Percentiles rank a stretch among this genome's conserved stretches.
These are phyloP conservation scores for Cephalopachus bancanus DNA, from an alignment of 2,797 vertebrate species.

Conservation along the genomic window DNA sequence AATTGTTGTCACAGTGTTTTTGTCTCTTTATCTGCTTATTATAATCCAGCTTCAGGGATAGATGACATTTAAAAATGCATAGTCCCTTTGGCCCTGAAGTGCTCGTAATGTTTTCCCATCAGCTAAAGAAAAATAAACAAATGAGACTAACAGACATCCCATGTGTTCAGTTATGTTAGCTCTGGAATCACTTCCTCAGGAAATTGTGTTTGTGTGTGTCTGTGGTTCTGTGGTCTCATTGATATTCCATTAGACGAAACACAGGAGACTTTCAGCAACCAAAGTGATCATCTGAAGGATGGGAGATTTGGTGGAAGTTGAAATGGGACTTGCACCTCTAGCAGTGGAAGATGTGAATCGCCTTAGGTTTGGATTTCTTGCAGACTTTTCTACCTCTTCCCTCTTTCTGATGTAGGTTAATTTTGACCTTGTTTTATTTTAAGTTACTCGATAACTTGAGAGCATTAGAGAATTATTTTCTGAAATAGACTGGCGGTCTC, in stretches of 20 bases:
- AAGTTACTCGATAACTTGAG: conserved; percentile 72
- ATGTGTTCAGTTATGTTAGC: background rate
- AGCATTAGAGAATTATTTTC: conserved; percentile 79
- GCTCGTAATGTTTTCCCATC: background rate
- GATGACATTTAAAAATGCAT: conserved; percentile 54
- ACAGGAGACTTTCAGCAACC: background rate
- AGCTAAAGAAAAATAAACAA: conserved; percentile 48
- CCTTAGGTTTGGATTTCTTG: background rate
- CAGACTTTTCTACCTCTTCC: background rate
- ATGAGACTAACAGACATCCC: background rate
- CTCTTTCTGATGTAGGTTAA: conserved; percentile 38
- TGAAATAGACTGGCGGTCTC: conserved; percentile 73
- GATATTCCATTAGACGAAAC: accelerated
- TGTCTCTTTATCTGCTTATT: conserved; percentile 68
- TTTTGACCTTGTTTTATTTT: conserved; percentile 80
- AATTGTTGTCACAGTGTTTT: conserved; percentile 42
- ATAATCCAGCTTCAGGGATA: conserved; percentile 40
- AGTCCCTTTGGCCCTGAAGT: background rate
- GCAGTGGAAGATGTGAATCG: background rate
- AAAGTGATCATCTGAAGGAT: conserved; percentile 34
- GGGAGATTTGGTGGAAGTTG: conserved; percentile 47
- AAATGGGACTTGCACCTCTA: background rate
- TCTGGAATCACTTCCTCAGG: background rate
- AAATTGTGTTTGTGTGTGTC: background rate
- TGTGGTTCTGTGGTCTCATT: background rate